Evolutionary conservation across 2,113 vertebrate species (phyloP), one percentile per base, ranked within the genome.

Genomic region (Bagarius yarrelli): DNA sequence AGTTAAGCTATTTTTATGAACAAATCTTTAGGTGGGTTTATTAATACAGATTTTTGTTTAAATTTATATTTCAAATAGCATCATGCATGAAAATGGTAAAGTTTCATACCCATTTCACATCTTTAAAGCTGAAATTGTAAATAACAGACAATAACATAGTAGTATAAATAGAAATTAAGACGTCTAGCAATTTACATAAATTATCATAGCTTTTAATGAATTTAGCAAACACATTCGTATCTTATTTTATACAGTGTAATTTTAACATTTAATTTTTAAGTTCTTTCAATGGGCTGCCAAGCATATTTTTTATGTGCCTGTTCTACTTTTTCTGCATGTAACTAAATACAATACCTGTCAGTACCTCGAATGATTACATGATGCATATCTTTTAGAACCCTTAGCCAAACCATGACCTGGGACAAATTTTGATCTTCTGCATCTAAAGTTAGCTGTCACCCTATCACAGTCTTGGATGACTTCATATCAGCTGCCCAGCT

Each of bases 371-470:
- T 60, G 44, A 66, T 52, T 36, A 55, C 47, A 78, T 78, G 60
- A 66, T 30, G 2, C 32, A 64, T 8, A 59, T 16, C 52, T 47
- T 47, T 69, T 55, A 76, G 21, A 44, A 52, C 16, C 79, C 81
- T 64, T 57, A 47, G 15, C 36, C 27, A 80, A 74, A 79, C 76
- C 44, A 64, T 86, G 86, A 84, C 79, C 85, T 80, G 77, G 79
- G 80, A 87, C 79, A 66, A 83, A 50, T 84, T 90, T 92, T 76
- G 88, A 91, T 90, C 81, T 85, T 81, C 87, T 85, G 78, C 89
- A 78, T 91, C 89, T 91, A 89, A 90, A 91, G 85, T 92, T 91
- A 91, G 89, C 88, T 82, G 82, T 83, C 78, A 88, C 78, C 79
- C 76, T 40, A 74, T 86, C 85, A 85, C 85, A 86, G 81, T 64